These are phyloP conservation scores for Toxotes chatareus DNA, from an alignment of 2,113 vertebrate genomes.

Conservation along the genomic window DNA sequence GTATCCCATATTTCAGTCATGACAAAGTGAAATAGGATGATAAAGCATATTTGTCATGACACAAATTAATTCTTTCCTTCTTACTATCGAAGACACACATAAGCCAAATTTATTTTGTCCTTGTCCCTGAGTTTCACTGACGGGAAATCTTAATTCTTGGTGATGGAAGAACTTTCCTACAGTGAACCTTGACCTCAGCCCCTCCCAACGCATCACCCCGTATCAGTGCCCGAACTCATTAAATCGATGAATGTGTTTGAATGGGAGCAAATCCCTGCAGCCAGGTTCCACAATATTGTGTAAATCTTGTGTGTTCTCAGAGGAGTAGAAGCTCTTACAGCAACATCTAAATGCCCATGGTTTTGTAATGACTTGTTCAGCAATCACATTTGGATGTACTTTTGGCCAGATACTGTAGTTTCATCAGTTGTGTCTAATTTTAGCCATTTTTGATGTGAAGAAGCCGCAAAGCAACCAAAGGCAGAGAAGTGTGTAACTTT, in stretches of 20 bases:
- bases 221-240: neutral
- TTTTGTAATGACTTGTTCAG: too few species aligned
- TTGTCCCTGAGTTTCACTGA: neutral
- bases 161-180: neutral
- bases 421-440: neutral
- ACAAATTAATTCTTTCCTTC: neutral
- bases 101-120: neutral
- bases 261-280: neutral
- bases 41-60: neutral
- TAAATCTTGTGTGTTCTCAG: neutral
- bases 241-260: neutral
- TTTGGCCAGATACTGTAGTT: neutral
- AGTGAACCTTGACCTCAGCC: neutral
- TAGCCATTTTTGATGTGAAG: neutral
- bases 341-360: too few species aligned
- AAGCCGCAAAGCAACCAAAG: neutral
- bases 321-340: neutral
- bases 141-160: neutral
- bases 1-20: conserved; percentile 9
- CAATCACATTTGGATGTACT: neutral
- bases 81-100: neutral
- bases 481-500: neutral
- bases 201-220: neutral
- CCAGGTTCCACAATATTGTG: neutral
- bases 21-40: conserved; percentile 8